Evolutionary conservation across 2,113 vertebrate genomes (phyloP), one percentile per base, ranked within the genome.

Genomic region (Mixornis gularis): DNA sequence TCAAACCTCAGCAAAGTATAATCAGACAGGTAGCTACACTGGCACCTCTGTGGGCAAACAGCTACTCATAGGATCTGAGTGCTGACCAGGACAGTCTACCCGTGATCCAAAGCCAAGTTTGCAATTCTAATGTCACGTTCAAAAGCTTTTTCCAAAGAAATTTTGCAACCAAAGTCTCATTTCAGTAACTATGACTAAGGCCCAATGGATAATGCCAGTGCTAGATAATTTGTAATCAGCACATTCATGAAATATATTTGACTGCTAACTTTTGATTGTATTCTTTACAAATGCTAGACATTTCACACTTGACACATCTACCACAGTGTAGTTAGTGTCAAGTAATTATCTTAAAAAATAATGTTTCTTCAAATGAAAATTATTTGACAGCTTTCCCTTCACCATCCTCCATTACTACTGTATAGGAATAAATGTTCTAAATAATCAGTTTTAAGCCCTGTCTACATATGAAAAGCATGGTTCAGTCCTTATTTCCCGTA

Each of bases 1-100:
- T 66, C 41, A 81, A 43, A 55, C 22, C 34, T 51, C 32, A 18
- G 27, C 52, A 79, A 86, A 79, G 77, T 29, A 15, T 7, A 65
- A 62, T 15, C 1, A 3, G 49, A 36, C 36, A 76, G 17, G 26
- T 71, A 13, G 30, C 32, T 59, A 1, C 8, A 40, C 0, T 41
- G 41, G 55, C 38, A 76, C 4, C 13, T 69, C 32, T 40, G 3
- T 4, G 25, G 41, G 51, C 46, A 34, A 85, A 34, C 18, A 43
- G 17, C 19, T 58, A 7, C 34, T 56, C 0, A 0, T 1, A n/a
- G 44, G 46, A 34, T 51, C 3, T 26, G 29, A 63, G 13, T 30
- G 7, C 2, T 65, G 51, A 65, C 10, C 25, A 41, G 58, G 36
- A 82, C 41, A 82, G 55, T 41, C 36, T 7, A 65, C 25, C 17